Evolutionary conservation across 2,797 vertebrate genomes (phyloP).

Genomic region (Varecia variegata): DNA sequence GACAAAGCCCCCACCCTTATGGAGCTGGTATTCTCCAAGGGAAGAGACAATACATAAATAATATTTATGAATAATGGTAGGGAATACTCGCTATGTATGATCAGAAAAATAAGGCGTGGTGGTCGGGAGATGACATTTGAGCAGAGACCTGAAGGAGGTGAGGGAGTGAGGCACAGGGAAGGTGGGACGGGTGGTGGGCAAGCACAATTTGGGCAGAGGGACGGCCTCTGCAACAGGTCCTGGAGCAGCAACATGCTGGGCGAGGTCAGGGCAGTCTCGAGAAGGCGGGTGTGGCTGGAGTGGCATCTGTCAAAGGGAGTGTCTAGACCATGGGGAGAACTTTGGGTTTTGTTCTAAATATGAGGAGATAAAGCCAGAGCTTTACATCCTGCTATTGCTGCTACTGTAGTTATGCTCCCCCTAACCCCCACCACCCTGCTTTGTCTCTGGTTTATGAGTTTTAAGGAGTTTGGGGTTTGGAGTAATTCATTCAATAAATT

Average conservation of each 20-base stretch:
- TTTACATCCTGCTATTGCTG: neutral
- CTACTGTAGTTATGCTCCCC: neutral
- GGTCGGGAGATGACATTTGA: neutral
- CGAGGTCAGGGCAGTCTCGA: neutral
- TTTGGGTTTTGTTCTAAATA: neutral
- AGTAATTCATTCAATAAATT: conserved; percentile 19
- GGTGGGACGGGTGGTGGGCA: neutral
- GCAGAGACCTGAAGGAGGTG: neutral
- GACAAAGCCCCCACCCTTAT: neutral
- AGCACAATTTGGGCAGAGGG: neutral
- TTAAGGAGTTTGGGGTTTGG: neutral
- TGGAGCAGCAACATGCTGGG: neutral
- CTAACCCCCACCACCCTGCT: neutral
- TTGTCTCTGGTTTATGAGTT: neutral
- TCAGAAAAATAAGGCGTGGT: neutral
- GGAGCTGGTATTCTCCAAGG: neutral
- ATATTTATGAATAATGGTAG: neutral
- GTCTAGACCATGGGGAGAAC: neutral
- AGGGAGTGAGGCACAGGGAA: neutral
- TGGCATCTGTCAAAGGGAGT: accelerated
- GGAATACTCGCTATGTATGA: neutral
- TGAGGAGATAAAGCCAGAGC: neutral
- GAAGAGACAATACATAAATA: neutral
- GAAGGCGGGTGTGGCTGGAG: neutral
- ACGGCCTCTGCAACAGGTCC: neutral